phyloP scores from a whole-genome alignment of 2,113 vertebrate genomes.

The Zosterops lateralis region DNA sequence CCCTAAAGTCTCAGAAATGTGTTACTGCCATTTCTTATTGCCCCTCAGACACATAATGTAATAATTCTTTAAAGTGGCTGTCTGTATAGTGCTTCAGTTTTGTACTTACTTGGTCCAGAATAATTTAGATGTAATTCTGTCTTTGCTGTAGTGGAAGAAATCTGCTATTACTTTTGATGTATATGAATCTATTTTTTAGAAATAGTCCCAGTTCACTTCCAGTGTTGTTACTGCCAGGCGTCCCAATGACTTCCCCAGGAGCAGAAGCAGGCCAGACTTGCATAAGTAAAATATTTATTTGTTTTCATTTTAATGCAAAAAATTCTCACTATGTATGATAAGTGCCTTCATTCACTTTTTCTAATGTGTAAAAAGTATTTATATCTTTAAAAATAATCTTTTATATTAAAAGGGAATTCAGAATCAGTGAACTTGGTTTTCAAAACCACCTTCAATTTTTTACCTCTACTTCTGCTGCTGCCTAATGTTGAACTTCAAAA shows the following conservation, averaged over 20 bases:
- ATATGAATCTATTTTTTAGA: not conserved
- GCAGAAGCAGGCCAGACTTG: slow-evolving; percentile 16
- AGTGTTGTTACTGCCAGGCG: not conserved
- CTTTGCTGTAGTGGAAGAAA: slow-evolving; percentile 67
- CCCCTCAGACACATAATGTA: not conserved
- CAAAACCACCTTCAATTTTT: slow-evolving; percentile 62
- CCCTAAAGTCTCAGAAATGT: not conserved
- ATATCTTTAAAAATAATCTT: slow-evolving; percentile 68
- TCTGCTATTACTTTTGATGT: not conserved
- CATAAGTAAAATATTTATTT: slow-evolving; percentile 64
- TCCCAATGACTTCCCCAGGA: not conserved
- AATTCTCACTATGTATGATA: slow-evolving; percentile 32
- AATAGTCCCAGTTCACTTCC: not conserved
- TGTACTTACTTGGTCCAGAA: not conserved
- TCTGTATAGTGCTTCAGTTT: not conserved
- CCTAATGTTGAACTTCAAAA: slow-evolving; percentile 42
- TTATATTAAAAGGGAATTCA: slow-evolving; percentile 78
- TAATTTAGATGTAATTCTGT: slow-evolving; percentile 8
- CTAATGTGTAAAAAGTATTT: slow-evolving; percentile 68
- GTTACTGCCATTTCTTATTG: not conserved
- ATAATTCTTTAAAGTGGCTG: not conserved
- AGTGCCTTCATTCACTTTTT: slow-evolving; percentile 66
- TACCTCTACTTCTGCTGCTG: slow-evolving; percentile 65
- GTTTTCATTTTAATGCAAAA: slow-evolving; percentile 45
- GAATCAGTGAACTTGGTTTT: slow-evolving; percentile 65